Evolutionary conservation across 2,113 vertebrate genomes (phyloP).

Genomic region (Charadrius vociferus): DNA sequence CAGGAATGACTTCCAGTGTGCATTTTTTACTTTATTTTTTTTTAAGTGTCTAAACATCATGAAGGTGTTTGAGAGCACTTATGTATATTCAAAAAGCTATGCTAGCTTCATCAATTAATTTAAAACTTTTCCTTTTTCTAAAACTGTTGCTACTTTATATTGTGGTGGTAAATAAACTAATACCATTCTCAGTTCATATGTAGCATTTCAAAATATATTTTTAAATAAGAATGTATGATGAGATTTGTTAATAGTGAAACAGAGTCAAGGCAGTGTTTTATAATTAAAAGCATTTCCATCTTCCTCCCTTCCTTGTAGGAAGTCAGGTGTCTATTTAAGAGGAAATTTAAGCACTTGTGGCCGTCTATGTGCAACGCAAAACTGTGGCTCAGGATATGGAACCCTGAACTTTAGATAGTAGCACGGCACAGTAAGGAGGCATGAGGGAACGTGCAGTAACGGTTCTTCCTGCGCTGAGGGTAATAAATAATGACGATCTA

Average conservation of each 20-base stretch:
- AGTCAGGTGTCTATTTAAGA: background rate
- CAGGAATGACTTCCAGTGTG: background rate
- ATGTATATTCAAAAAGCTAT: background rate
- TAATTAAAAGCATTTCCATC: background rate
- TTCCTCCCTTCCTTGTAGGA: constrained; percentile 6
- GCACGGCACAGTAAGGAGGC: background rate
- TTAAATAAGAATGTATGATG: constrained; percentile 2
- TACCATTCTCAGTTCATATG: constrained; percentile 29
- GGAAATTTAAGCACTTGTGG: background rate
- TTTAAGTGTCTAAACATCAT: background rate
- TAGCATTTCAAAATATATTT: constrained; percentile 61
- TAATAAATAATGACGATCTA: background rate
- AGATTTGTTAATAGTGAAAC: background rate
- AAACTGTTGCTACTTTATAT: background rate
- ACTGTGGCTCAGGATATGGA: background rate
- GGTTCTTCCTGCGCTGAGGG: background rate
- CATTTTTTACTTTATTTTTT: constrained; percentile 25
- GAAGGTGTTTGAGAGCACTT: constrained; percentile 15
- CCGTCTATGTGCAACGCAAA: background rate
- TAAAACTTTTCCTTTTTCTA: background rate
- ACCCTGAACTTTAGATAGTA: background rate
- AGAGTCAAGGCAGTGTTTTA: background rate
- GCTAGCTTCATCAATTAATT: constrained; percentile 1
- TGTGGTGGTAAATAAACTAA: background rate
- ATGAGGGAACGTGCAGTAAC: background rate